Evolutionary conservation across 2,113 vertebrate genomes (phyloP).

Genomic region (Cyanistes caeruleus): DNA sequence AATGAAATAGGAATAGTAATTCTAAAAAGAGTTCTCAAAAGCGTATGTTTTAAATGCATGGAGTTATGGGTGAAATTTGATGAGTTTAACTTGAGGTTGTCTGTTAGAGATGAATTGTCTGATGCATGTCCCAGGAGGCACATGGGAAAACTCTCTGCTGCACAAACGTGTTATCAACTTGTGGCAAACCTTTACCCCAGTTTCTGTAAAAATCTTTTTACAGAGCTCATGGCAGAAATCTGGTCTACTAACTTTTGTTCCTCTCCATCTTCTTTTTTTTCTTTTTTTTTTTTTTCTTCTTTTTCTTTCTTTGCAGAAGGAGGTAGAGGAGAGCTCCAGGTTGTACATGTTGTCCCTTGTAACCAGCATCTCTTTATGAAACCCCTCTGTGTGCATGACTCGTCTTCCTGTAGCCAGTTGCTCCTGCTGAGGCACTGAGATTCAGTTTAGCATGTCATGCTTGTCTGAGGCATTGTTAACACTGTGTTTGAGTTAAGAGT

Average conservation of each 20-base stretch:
- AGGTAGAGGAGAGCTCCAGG: constrained; percentile 88
- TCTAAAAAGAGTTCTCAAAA: not conserved
- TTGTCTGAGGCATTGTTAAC: constrained; percentile 40
- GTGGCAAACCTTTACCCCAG: not conserved
- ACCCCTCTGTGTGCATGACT: constrained; percentile 43
- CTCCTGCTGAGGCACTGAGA: not conserved
- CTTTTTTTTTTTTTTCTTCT: not conserved
- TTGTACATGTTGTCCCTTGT: constrained; percentile 75
- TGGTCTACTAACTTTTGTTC: constrained; percentile 66
- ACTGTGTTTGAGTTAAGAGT: constrained; percentile 41
- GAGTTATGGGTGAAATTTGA: not conserved
- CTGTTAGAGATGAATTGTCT: not conserved
- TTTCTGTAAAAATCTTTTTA: not conserved
- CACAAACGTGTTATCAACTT: not conserved
- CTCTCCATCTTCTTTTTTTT: constrained; percentile 59
- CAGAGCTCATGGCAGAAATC: not conserved
- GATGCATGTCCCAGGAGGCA: not conserved
- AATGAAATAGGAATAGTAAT: not conserved
- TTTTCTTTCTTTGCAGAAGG: constrained; percentile 82
- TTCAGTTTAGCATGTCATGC: constrained; percentile 37
- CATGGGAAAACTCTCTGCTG: not conserved
- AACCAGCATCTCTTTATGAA: constrained; percentile 34
- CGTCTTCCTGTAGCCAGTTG: not conserved
- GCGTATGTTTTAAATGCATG: not conserved
- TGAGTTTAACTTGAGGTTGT: not conserved